Percentiles rank a stretch among this genome's conserved stretches.
Conservation (phyloP, 2,888 invertebrate genomes). For the Eulithis prunata region DNA sequence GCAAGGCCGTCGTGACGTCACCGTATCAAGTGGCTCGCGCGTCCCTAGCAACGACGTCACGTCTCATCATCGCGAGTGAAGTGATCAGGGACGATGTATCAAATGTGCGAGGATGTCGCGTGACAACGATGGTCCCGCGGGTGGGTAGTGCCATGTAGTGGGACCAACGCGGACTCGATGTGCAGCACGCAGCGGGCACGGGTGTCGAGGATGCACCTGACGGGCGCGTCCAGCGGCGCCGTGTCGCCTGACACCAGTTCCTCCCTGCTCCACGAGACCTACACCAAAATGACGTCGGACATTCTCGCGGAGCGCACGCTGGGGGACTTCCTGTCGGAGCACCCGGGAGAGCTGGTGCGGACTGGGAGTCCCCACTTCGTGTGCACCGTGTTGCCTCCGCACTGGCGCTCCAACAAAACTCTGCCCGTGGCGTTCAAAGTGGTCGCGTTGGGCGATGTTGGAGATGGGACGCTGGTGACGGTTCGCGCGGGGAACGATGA, state of each 20-base stretch:
- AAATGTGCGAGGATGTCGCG: slow-evolving; percentile 54
- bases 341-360: slow-evolving; percentile 95
- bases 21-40: slow-evolving; percentile 80
- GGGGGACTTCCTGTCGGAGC: slow-evolving; percentile 94
- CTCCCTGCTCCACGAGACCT: slow-evolving; percentile 90
- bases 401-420: slow-evolving; percentile 99
- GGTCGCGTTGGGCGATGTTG: slow-evolving; percentile 96
- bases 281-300: slow-evolving; percentile 95
- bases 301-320: slow-evolving; percentile 94
- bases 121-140: slow-evolving; percentile 57
- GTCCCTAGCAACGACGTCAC: slow-evolving; percentile 78
- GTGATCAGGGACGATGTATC: slow-evolving; percentile 51
- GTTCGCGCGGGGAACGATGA: slow-evolving; percentile 99
- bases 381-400: slow-evolving; percentile 96
- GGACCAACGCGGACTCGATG: slow-evolving; percentile 67
- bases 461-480: slow-evolving; percentile 98
- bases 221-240: slow-evolving; percentile 81
- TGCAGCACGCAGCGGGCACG: slow-evolving; percentile 81
- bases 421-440: slow-evolving; percentile 98
- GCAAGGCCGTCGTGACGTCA: slow-evolving; percentile 84
- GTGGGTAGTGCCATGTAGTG: slow-evolving; percentile 71
- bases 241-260: slow-evolving; percentile 89
- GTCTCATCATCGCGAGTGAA: slow-evolving; percentile 51
- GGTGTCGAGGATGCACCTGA: slow-evolving; percentile 83
- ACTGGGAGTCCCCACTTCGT: slow-evolving; percentile 97